phyloP scores from a whole-genome alignment of 2,888 invertebrate species.

The Cynaeus angustus region DNA sequence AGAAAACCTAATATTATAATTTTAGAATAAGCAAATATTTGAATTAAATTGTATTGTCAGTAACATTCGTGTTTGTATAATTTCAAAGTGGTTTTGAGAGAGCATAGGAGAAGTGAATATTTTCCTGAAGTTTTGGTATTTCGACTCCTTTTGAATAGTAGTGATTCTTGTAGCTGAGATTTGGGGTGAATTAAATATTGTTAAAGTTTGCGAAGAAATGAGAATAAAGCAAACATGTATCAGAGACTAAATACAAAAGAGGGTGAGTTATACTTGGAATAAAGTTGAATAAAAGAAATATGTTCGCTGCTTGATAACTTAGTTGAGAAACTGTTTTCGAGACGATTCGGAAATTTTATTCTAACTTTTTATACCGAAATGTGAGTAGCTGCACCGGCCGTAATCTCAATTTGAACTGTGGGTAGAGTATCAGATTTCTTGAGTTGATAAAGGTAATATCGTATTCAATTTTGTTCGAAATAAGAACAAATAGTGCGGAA shows the following conservation, averaged over 20 bases:
- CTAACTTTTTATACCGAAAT: slow-evolving; percentile 49
- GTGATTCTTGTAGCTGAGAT: slow-evolving; percentile 2
- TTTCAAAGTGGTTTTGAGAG: slow-evolving; percentile 17
- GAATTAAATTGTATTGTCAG: slow-evolving; percentile 25
- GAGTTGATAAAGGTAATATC: slow-evolving; percentile 48
- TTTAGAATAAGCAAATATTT: slow-evolving; percentile 25
- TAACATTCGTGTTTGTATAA: slow-evolving; percentile 20
- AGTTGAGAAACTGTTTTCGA: slow-evolving; percentile 53
- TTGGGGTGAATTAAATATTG: slow-evolving; percentile 4
- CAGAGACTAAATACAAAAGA: slow-evolving; percentile 24
- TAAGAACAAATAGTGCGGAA: slow-evolving; percentile 41
- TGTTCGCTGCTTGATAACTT: slow-evolving; percentile 51
- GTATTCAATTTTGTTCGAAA: slow-evolving; percentile 37
- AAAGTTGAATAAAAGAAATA: slow-evolving; percentile 56
- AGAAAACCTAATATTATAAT: slow-evolving; percentile 2
- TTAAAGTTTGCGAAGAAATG: slow-evolving; percentile 6
- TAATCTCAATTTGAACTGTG: slow-evolving; percentile 44
- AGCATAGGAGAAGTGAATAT: background rate
- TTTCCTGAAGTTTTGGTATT: background rate
- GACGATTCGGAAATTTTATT: slow-evolving; percentile 51
- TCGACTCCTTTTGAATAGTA: slow-evolving; percentile 2
- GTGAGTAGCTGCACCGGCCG: slow-evolving; percentile 46
- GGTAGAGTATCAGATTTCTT: slow-evolving; percentile 44
- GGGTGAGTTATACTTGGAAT: slow-evolving; percentile 53
- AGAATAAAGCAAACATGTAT: slow-evolving; percentile 12